phyloP scores from a whole-genome alignment of 23 tunicate species.

The Ascidia mentula region DNA sequence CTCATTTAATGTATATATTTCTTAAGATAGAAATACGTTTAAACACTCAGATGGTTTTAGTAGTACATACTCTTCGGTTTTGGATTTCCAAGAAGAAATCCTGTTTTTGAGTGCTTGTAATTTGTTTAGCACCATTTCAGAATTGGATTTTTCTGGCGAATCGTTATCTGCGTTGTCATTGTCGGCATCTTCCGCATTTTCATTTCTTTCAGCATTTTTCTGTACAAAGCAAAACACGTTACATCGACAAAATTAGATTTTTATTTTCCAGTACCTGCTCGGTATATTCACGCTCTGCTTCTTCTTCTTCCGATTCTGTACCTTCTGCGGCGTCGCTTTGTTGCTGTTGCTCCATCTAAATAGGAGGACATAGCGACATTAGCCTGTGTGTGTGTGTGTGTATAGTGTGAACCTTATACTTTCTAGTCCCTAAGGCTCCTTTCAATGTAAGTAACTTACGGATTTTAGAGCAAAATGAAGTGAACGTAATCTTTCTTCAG shows the following conservation, averaged over 20 bases:
- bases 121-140: conserved; percentile 19
- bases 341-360: conserved; percentile 78
- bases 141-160: background rate
- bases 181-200: background rate
- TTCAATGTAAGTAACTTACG: conserved; percentile 32
- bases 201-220: background rate
- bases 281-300: background rate
- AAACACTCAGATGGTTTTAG: too few relatives aligned
- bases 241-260: background rate
- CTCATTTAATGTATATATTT: too few relatives aligned
- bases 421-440: background rate
- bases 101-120: conserved; percentile 38
- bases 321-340: conserved; percentile 41
- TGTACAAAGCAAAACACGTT: too few relatives aligned
- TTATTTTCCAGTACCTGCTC: background rate
- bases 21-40: too few relatives aligned
- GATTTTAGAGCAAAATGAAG: conserved; percentile 75
- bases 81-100: conserved; percentile 61
- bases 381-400: too few relatives aligned
- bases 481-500: conserved; percentile 64
- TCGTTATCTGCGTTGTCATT: background rate
- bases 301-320: conserved; percentile 9
- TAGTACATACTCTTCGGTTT: conserved; percentile 66
- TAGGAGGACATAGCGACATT: background rate
- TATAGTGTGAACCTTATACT: background rate